These are phyloP conservation scores for Thumatha senex DNA, from an alignment of 2,888 invertebrate genomes.

Conservation along the genomic window DNA sequence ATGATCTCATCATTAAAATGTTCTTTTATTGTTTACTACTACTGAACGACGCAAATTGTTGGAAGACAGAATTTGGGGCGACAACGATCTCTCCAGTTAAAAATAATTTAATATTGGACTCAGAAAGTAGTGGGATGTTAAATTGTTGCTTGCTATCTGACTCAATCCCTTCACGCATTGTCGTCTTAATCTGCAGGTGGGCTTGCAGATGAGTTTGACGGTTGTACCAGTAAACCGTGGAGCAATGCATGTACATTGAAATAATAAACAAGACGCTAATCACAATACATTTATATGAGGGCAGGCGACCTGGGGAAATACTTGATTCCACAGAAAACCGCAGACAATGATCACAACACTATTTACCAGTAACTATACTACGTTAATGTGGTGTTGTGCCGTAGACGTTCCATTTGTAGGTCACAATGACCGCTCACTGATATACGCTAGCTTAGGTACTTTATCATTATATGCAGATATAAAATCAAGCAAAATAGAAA, in stretches of 20 bases:
- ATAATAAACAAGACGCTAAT: background rate
- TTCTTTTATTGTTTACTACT: conserved; percentile 35
- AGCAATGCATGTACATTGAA: too few relatives aligned
- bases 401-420: background rate
- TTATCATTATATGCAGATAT: too few relatives aligned
- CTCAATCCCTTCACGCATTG: background rate
- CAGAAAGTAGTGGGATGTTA: background rate
- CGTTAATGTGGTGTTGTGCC: background rate
- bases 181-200: too few relatives aligned
- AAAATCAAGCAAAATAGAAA: too few relatives aligned
- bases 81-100: background rate
- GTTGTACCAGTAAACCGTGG: too few relatives aligned
- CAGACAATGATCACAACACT: background rate
- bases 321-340: background rate
- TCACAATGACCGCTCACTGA: background rate
- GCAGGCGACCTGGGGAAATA: background rate
- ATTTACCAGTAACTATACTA: background rate
- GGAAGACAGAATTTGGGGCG: conserved; percentile 4
- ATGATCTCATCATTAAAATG: conserved; percentile 54
- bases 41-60: conserved; percentile 14
- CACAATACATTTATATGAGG: background rate
- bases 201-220: too few relatives aligned
- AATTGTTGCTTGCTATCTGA: background rate
- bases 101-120: too few relatives aligned
- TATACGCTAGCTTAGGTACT: background rate